Evolutionary conservation across 2,888 invertebrate genomes (phyloP), one percentile per base, ranked within the genome.

Genomic region (Acanthosepion pharaonis): DNA sequence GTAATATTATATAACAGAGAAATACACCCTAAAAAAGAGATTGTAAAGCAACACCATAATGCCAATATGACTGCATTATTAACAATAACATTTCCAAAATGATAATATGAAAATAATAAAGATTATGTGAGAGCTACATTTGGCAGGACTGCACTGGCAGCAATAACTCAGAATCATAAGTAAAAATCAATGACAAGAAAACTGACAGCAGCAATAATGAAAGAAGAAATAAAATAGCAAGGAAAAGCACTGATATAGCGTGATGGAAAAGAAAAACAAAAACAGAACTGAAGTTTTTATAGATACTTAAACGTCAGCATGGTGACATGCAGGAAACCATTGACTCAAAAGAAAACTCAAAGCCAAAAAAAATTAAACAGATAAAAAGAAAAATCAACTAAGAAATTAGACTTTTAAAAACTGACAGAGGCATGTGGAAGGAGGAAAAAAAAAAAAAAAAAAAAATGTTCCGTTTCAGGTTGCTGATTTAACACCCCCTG

Each of bases 201-300:
- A 78, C 5, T 28, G 11, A 78, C 11, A n/a, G n/a, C 11, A 78
- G 18, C 18, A 78, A 78, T n/a, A 78, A 78, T n/a, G 11, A 78
- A 78, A 28, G n/a, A 78, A 78, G n/a, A n/a, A 78, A 78, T n/a
- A 78, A 78, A 78, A 78, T 78, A 78, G n/a, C 78, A 78, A 78
- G n/a, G n/a, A 78, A 28, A 78, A 78, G 15, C 78, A 78, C 28
- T 78, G 78, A 78, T n/a, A 78, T 78, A n/a, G 78, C 78, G n/a
- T n/a, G 78, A 78, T 28, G 28, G n/a, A 78, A 78, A 59, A 42
- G 42, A 42, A 42, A 42, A 42, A 42, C 42, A 42, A 42, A 78
- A 78, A 78, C n/a, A n/a, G n/a, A 78, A 78, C n/a, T 78, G n/a
- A 78, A 78, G n/a, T n/a, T 78, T 78, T 23, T 78, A 78, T n/a